Conservation (phyloP, 1,140 invertebrate species). For the Pristionchus pacificus region DNA sequence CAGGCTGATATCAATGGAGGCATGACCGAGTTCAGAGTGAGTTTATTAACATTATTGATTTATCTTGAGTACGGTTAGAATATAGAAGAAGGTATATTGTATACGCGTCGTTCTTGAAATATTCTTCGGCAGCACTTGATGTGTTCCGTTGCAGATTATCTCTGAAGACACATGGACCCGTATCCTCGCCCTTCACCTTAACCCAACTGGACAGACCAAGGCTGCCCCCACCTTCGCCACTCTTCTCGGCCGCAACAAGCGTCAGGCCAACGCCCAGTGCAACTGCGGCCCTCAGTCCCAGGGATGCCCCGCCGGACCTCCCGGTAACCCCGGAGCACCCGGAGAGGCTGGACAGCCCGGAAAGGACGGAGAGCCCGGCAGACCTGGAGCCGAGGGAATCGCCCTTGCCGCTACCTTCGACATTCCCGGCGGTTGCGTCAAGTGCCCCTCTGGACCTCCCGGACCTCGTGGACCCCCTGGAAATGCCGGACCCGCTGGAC, state of each 20-base stretch:
- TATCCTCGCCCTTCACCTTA: conserved; percentile 21
- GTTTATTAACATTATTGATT: neutral
- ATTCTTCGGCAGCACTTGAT: conserved; percentile 7
- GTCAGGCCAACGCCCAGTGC: conserved; percentile 22
- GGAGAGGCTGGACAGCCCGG: conserved; percentile 31
- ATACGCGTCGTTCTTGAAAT: neutral
- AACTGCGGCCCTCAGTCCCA: conserved; percentile 30
- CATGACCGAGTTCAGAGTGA: neutral
- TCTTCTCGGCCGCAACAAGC: conserved; percentile 24
- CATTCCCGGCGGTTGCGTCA: conserved; percentile 35
- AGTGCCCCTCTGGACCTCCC: conserved; percentile 36
- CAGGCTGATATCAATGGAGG: conserved; percentile 13
- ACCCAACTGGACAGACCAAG: conserved; percentile 17
- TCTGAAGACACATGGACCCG: conserved; percentile 32
- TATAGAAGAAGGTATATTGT: neutral
- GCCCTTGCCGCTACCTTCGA: conserved; percentile 21
- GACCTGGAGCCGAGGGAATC: conserved; percentile 31
- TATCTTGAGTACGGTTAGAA: neutral
- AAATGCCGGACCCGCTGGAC: conserved; percentile 28
- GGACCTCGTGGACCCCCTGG: conserved; percentile 35
- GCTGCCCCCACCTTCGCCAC: conserved; percentile 18
- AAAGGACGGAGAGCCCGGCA: conserved; percentile 27
- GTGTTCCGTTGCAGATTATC: conserved; percentile 26
- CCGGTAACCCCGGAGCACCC: conserved; percentile 28
- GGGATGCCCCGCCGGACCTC: conserved; percentile 36